Evolutionary conservation across 1,140 invertebrate species (phyloP), one percentile per base, ranked within the genome.

Genomic region (Oedothorax gibbosus): DNA sequence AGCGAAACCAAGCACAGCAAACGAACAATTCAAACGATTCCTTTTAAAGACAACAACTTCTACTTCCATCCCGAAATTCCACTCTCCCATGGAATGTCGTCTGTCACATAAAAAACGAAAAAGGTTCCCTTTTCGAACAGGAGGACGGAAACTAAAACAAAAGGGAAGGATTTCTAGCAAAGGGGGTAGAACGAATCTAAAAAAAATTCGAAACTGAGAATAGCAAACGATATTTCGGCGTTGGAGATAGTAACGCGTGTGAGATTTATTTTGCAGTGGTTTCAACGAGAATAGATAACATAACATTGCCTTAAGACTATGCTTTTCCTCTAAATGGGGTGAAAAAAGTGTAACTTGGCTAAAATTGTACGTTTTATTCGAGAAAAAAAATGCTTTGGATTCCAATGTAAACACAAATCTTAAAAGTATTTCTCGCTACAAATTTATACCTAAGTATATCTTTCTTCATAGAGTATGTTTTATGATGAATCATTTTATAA

Each of bases 221-320:
- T 15, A 75, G 21, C 21, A 57, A 62, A 18, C 57, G 57, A 18
- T 12, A 62, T 15, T 62, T 18, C 12, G 35, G 72, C n/a, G 75
- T 18, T 50, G 15, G 20, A 51, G 21, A 35, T 18, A 77, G n/a
- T 18, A 77, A 54, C 57, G 18, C 0, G 20, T 35, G 35, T 35
- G 18, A 75, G 72, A 75, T 75, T 75, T 75, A 75, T 60, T 60
- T 75, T 21, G 57, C 15, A 77, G 60, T 65, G 21, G 60, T 77
- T 65, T 77, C 75, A 64, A 65, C 20, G 35, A 49, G 75, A 77
- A 77, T 77, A 51, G 57, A 77, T 77, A 64, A 77, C 75, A 35
- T 35, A 35, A 21, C 65, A 12, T 12, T 77, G 21, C 21, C 75
- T 53, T 75, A 57, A 75, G 54, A 14, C 21, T 20, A 2, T 35